These are phyloP conservation scores for Distichodus sexfasciatus DNA, from an alignment of 2,797 vertebrate species.

Conservation along the genomic window DNA sequence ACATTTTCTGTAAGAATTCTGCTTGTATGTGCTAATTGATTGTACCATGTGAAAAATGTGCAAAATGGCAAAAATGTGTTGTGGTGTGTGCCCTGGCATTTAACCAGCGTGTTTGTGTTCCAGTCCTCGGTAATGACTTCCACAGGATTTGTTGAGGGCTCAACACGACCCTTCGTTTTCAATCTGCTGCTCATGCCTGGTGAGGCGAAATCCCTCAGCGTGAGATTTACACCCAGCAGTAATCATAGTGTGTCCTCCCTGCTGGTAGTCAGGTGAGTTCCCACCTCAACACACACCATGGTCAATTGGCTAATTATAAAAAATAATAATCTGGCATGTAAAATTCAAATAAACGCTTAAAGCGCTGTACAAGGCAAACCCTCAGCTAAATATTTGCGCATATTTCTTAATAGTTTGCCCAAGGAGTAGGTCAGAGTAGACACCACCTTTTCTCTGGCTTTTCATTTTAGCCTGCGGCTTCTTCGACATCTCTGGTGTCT, in stretches of 20 bases:
- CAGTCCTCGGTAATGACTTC: conserved; percentile 81
- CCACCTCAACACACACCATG: not conserved
- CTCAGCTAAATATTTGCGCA: not conserved
- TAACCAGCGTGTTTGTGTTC: not conserved
- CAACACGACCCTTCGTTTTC: conserved; percentile 81
- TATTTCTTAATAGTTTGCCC: not conserved
- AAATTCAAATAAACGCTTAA: not conserved
- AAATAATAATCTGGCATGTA: too few species aligned
- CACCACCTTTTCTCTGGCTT: not conserved
- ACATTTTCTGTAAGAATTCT: too few species aligned
- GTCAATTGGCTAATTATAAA: too few species aligned
- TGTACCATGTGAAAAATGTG: too few species aligned
- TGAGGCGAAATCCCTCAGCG: conserved; percentile 85
- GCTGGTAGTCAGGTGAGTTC: conserved; percentile 85
- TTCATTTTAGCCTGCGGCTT: not conserved
- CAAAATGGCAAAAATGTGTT: too few species aligned
- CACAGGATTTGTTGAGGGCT: conserved; percentile 80
- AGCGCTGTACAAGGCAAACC: not conserved
- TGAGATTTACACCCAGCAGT: conserved; percentile 87
- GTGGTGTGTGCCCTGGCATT: not conserved
- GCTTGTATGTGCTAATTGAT: too few species aligned
- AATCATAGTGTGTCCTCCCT: conserved; percentile 92
- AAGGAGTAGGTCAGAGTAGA: not conserved
- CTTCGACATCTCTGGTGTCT: not conserved
- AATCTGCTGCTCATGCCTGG: conserved; percentile 89